Conservation (phyloP, 1,140 invertebrate genomes). For the Delia radicum region DNA sequence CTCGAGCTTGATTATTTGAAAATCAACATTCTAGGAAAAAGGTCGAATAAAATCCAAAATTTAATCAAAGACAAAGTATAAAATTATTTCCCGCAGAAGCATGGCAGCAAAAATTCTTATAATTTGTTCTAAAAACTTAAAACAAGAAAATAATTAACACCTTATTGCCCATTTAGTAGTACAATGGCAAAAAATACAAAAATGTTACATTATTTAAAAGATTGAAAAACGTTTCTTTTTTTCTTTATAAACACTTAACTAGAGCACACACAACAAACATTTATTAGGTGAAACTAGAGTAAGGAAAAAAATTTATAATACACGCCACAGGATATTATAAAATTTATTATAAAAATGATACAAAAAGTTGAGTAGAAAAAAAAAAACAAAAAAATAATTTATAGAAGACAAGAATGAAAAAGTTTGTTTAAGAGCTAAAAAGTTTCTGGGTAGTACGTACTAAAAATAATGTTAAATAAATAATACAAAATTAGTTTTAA, state of each 20-base stretch:
- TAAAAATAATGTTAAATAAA: background rate
- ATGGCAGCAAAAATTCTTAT: too few species aligned
- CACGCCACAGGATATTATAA: slow-evolving; percentile 19
- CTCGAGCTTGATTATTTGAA: too few species aligned
- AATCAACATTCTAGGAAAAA: too few species aligned
- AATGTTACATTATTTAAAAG: background rate
- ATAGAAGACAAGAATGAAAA: background rate
- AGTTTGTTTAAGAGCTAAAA: background rate
- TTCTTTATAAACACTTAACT: slow-evolving; percentile 6
- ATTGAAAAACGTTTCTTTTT: background rate
- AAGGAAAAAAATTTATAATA: background rate
- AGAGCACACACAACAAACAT: slow-evolving; percentile 8
- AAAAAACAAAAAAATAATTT: background rate
- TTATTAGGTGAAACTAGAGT: slow-evolving; percentile 11
- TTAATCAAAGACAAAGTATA: too few species aligned
- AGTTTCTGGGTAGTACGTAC: background rate
- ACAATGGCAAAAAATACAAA: too few species aligned
- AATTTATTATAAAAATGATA: slow-evolving; percentile 14
- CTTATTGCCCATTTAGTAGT: too few species aligned
- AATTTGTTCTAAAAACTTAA: too few species aligned
- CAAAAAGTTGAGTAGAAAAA: too few species aligned
- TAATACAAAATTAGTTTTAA: background rate
- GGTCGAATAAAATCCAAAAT: too few species aligned
- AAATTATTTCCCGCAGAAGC: too few species aligned
- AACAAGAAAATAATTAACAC: too few species aligned